Conservation (phyloP, 2,888 invertebrate genomes). For the Euplagia quadripunctaria region DNA sequence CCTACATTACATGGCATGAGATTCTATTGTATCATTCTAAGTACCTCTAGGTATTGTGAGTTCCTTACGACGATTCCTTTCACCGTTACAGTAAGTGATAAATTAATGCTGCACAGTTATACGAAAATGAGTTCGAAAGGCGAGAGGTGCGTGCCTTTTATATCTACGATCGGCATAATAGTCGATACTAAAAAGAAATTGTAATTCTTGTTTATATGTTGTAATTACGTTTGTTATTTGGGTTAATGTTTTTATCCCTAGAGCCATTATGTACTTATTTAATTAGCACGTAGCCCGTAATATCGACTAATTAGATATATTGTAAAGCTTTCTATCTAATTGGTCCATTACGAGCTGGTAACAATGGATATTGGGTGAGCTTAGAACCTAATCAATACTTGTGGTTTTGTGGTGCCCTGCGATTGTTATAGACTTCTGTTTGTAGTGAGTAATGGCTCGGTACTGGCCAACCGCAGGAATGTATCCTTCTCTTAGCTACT, state of each 20-base stretch:
- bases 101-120: not conserved
- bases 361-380: conserved; percentile 5
- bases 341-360: conserved; percentile 13
- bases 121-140: not conserved
- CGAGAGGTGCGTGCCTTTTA: conserved; percentile 16
- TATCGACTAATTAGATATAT: conserved; percentile 14
- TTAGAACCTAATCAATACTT: conserved; percentile 13
- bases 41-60: not conserved
- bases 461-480: conserved; percentile 7
- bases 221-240: conserved; percentile 9
- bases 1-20: too few relatives aligned
- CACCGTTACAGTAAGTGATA: not conserved
- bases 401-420: conserved; percentile 8
- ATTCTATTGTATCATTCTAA: too few relatives aligned
- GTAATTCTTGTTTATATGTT: conserved; percentile 4
- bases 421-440: not conserved
- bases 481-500: not conserved
- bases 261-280: conserved; percentile 20
- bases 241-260: conserved; percentile 17
- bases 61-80: not conserved
- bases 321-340: conserved; percentile 19
- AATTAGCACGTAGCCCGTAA: conserved; percentile 12
- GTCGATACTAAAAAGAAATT: conserved; percentile 8
- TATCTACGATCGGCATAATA: not conserved
- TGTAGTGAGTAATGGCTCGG: conserved; percentile 4